A percentile compares a stretch with the other conserved stretches of the same genome.
These are phyloP conservation scores for Enteromius unitaeniatus DNA, from an alignment of 2,797 vertebrate genomes.

Conservation along the genomic window DNA sequence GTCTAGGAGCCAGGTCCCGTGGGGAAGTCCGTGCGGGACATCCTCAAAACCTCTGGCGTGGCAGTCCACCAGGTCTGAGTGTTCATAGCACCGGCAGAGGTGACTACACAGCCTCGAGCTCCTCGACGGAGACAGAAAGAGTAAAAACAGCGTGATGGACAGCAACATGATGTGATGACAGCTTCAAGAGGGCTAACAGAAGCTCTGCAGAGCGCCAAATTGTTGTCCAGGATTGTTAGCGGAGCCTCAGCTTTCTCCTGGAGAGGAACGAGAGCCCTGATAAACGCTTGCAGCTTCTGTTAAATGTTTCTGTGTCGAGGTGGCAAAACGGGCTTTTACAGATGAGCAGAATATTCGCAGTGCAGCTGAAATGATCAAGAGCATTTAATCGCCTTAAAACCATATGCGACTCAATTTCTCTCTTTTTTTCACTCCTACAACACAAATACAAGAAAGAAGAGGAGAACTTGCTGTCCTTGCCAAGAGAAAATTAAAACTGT, in stretches of 20 bases:
- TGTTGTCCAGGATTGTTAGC: neutral
- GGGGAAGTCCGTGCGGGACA: conserved; percentile 69
- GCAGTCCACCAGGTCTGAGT: conserved; percentile 76
- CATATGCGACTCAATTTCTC: neutral
- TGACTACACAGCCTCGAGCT: conserved; percentile 65
- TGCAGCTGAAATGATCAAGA: conserved; percentile 5
- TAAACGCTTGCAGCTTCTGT: conserved; percentile 7
- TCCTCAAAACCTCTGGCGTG: conserved; percentile 59
- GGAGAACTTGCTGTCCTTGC: neutral
- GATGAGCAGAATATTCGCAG: conserved; percentile 30
- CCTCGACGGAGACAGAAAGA: neutral
- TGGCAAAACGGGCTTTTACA: neutral
- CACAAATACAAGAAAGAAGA: neutral
- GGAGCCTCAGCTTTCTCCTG: neutral
- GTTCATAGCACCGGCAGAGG: conserved; percentile 73
- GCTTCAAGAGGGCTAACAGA: neutral
- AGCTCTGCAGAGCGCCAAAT: neutral
- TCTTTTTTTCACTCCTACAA: neutral
- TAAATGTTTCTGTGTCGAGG: neutral
- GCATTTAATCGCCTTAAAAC: conserved; percentile 40
- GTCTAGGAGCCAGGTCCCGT: conserved; percentile 77
- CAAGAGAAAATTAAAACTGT: neutral
- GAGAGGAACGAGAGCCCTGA: neutral
- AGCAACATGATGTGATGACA: conserved; percentile 14
- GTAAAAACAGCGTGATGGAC: conserved; percentile 30